These are phyloP conservation scores for Stenopsyche tienmushanensis DNA, from an alignment of 1,140 invertebrate genomes.

Conservation along the genomic window DNA sequence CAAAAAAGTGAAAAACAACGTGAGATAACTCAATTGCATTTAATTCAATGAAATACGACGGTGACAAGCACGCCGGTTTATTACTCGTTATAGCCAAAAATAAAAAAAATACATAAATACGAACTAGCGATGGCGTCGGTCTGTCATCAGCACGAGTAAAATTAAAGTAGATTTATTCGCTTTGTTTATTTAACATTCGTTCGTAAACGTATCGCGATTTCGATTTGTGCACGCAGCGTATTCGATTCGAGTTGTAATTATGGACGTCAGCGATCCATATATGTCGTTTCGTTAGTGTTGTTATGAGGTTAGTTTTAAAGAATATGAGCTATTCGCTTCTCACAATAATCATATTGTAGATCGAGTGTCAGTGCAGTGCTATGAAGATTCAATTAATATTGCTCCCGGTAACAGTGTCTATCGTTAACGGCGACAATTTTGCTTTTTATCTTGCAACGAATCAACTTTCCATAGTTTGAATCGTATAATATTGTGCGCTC, in stretches of 20 bases:
- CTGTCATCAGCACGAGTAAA: conserved; percentile 21
- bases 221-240: background rate
- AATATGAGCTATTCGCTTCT: too few relatives aligned
- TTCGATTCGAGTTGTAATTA: background rate
- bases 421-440: background rate
- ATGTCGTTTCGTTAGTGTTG: background rate
- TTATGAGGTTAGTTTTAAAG: background rate
- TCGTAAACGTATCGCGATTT: background rate
- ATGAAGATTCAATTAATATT: too few relatives aligned
- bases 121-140: conserved; percentile 31
- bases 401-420: too few relatives aligned
- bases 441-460: background rate
- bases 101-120: conserved; percentile 4
- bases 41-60: too few relatives aligned
- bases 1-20: too few relatives aligned
- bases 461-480: background rate
- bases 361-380: too few relatives aligned
- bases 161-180: background rate
- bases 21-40: too few relatives aligned
- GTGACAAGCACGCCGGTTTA: too few relatives aligned
- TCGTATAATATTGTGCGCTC: background rate
- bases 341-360: too few relatives aligned
- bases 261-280: background rate
- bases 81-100: conserved; percentile 1
- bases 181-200: background rate